Percentiles rank a stretch among this genome's conserved stretches.
phyloP scores from a whole-genome alignment of 37 sponge, comb jelly and placozoan genomes.

The Oscarella lobularis region DNA sequence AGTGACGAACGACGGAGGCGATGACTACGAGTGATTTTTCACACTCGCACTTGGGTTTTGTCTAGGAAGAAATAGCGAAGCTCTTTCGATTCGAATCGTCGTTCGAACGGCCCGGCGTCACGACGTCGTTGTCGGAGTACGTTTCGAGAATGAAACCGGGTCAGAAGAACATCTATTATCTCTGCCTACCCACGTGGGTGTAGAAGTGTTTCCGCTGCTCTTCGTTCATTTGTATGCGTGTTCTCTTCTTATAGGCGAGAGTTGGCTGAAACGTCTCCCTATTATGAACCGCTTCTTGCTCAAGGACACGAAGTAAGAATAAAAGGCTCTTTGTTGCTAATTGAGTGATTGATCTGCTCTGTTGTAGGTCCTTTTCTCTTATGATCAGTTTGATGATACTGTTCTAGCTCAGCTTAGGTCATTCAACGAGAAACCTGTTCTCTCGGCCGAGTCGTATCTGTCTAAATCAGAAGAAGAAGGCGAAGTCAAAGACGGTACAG shows the following conservation, averaged over 20 bases:
- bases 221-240: no score
- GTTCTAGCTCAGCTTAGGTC: conserved; percentile 10
- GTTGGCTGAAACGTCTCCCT: conserved; percentile 29
- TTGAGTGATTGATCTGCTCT: not conserved
- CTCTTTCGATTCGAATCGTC: conserved; percentile 29
- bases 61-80: conserved; percentile 28
- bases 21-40: no score
- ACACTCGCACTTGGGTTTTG: no score
- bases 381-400: conserved; percentile 32
- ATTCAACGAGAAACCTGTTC: conserved; percentile 15
- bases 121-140: conserved; percentile 14
- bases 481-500: not conserved
- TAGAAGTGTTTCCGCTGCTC: not conserved
- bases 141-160: conserved; percentile 9
- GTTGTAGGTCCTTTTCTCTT: conserved; percentile 26
- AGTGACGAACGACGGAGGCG: no score
- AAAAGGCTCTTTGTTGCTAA: not conserved
- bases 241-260: conserved; percentile 13
- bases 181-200: not conserved
- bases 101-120: conserved; percentile 9
- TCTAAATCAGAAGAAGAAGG: not conserved
- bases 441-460: conserved; percentile 15
- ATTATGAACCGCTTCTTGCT: conserved; percentile 20
- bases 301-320: conserved; percentile 15
- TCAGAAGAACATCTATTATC: conserved; percentile 20